These are phyloP conservation scores for Pantherophis alleghaniensis DNA, from an alignment of 2,797 vertebrate genomes.

Conservation along the genomic window DNA sequence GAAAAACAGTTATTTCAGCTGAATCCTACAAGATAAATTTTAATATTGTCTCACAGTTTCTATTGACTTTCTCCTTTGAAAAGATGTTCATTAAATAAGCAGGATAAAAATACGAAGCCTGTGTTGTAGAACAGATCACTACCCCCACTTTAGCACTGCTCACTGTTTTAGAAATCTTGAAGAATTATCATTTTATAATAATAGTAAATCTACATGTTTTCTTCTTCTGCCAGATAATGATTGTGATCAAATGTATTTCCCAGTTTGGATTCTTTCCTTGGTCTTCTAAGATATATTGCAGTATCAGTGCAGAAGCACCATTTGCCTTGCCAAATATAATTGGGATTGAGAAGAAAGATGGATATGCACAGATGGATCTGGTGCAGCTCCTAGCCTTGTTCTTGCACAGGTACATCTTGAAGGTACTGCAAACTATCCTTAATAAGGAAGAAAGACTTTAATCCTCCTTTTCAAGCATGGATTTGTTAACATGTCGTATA, in stretches of 20 bases:
- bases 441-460: rapidly evolving
- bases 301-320: constrained; percentile 74
- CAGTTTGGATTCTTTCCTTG: constrained; percentile 84
- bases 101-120: constrained; percentile 38
- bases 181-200: constrained; percentile 23
- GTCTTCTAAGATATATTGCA: constrained; percentile 75
- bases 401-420: constrained; percentile 75
- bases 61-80: not conserved
- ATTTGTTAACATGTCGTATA: not conserved
- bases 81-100: constrained; percentile 44
- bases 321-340: constrained; percentile 76
- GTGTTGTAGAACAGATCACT: constrained; percentile 22
- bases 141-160: constrained; percentile 6
- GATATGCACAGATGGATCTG: constrained; percentile 73
- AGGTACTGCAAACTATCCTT: constrained; percentile 55
- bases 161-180: not conserved
- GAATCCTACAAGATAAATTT: not conserved
- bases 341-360: constrained; percentile 77
- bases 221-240: constrained; percentile 69
- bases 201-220: constrained; percentile 36
- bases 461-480: not conserved
- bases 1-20: not conserved
- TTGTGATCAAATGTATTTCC: constrained; percentile 82
- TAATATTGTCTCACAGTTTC: not conserved
- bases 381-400: constrained; percentile 78